Evolutionary conservation across 2,888 invertebrate genomes (phyloP).

Genomic region (Agrilus cyanescens): DNA sequence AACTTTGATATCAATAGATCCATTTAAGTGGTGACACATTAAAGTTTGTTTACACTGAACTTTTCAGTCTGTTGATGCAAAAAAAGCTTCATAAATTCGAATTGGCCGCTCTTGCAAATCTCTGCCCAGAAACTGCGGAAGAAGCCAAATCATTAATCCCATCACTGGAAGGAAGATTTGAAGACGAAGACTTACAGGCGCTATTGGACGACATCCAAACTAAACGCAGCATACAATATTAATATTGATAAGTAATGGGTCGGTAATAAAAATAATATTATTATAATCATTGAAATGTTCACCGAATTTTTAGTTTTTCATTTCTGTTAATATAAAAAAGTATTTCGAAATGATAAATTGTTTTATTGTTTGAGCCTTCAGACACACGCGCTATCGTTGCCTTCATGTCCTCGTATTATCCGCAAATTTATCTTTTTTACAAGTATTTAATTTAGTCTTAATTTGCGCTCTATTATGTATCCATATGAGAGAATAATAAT

Average conservation of each 20-base stretch:
- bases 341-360: neutral
- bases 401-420: too few relatives aligned
- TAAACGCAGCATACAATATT: conserved; percentile 95
- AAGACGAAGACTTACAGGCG: conserved; percentile 95
- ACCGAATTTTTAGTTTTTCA: too few relatives aligned
- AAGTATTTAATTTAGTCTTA: too few relatives aligned
- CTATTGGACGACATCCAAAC: conserved; percentile 97
- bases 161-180: conserved; percentile 91
- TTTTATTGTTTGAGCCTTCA: too few relatives aligned
- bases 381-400: too few relatives aligned
- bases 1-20: too few relatives aligned
- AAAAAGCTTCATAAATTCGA: conserved; percentile 98
- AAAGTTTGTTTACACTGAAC: neutral
- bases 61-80: conserved; percentile 69
- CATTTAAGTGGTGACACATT: neutral
- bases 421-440: too few relatives aligned
- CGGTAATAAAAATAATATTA: too few relatives aligned
- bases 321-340: neutral
- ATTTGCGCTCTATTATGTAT: too few relatives aligned
- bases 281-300: too few relatives aligned
- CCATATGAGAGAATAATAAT: too few relatives aligned
- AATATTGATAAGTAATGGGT: conserved; percentile 19
- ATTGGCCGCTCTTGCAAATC: conserved; percentile 89
- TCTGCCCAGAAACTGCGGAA: conserved; percentile 97
- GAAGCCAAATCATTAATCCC: conserved; percentile 97